Conservation (phyloP, 35 echinoderm and acorn worm genomes). For the Anneissia japonica region DNA sequence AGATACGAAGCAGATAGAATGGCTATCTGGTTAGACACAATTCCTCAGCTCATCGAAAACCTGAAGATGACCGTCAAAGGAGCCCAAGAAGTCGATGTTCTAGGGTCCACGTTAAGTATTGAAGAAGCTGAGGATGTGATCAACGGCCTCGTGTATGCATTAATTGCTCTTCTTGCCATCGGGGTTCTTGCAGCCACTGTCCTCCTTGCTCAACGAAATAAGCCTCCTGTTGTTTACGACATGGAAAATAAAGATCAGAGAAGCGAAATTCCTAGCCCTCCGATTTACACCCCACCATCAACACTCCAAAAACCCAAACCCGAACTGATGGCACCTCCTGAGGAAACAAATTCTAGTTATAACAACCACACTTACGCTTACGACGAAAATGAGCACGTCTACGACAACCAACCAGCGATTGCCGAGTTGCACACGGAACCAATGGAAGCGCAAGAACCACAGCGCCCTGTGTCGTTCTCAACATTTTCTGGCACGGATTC, state of each 20-base stretch:
- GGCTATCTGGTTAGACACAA: not conserved
- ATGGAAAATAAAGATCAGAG: not conserved
- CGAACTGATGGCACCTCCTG: not conserved
- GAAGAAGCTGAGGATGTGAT: not conserved
- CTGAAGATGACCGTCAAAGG: not conserved
- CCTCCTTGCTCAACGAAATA: not conserved
- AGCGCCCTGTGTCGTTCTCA: not conserved
- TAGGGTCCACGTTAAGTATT: not conserved
- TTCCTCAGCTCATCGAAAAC: not conserved
- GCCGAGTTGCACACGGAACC: not conserved
- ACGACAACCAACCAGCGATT: not conserved
- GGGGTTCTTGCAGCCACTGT: not conserved
- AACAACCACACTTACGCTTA: not conserved
- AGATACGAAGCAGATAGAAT: not conserved
- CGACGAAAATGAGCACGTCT: not conserved
- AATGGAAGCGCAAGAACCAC: not conserved
- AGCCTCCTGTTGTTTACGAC: not conserved
- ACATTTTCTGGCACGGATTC: not conserved
- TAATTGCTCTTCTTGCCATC: not conserved
- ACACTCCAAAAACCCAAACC: not conserved
- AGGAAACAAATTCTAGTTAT: not conserved
- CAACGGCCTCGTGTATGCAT: not conserved
- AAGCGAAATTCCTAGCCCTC: not conserved
- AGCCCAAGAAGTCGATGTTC: not conserved
- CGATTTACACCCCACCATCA: not conserved